A percentile compares a stretch with the other conserved stretches of the same genome.
Evolutionary conservation across 1,140 invertebrate genomes (phyloP).

Genomic region (Vanessa tameamea): DNA sequence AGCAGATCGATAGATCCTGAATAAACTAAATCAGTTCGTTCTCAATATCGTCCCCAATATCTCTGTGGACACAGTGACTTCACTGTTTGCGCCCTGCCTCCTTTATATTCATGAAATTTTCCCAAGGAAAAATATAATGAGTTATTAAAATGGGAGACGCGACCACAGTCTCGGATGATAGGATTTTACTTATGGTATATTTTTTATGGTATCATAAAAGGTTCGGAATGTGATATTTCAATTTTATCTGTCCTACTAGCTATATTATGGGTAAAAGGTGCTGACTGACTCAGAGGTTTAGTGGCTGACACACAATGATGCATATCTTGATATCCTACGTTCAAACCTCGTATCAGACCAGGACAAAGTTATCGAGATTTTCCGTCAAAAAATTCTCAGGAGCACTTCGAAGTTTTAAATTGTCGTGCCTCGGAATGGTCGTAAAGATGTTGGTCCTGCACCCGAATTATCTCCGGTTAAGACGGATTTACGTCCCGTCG

Average conservation of each 20-base stretch:
- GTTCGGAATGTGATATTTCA: background rate
- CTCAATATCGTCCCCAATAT: conserved; percentile 38
- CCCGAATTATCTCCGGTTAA: too few species aligned
- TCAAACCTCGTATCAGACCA: too few species aligned
- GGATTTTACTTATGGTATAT: conserved; percentile 10
- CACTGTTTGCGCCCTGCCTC: conserved; percentile 35
- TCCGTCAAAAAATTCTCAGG: too few species aligned
- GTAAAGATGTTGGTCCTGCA: too few species aligned
- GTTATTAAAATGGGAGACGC: conserved; percentile 16
- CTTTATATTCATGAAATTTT: conserved; percentile 49
- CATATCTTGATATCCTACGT: too few species aligned
- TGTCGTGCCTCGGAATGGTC: too few species aligned
- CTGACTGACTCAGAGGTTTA: too few species aligned
- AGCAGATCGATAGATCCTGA: conserved; percentile 41
- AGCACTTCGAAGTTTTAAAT: too few species aligned
- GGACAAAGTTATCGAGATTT: too few species aligned
- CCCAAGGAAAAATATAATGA: conserved; percentile 28
- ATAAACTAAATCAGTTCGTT: conserved; percentile 42
- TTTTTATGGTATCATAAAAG: conserved; percentile 5
- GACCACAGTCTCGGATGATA: background rate
- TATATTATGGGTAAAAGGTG: too few species aligned
- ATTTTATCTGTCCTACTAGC: background rate
- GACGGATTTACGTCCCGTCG: too few species aligned
- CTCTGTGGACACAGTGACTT: conserved; percentile 35
- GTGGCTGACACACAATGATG: too few species aligned